Evolutionary conservation across 1,140 invertebrate species (phyloP), one percentile per base, ranked within the genome.

Genomic region (Listronotus oregonensis): DNA sequence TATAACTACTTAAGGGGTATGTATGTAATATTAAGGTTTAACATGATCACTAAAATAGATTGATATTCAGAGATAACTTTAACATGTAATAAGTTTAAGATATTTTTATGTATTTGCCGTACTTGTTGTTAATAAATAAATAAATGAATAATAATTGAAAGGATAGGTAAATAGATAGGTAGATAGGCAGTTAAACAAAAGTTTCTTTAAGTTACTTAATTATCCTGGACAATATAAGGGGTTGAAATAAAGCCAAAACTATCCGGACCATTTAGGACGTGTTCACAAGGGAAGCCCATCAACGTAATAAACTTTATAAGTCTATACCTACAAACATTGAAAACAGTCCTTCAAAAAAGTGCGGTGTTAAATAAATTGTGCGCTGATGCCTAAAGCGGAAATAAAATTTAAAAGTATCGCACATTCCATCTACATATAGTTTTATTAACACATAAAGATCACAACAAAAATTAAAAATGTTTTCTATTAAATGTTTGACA

Each of bases 341-440:
- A 9, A 14, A 34, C 21, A 60, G 64, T 64, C 64, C 64, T 66
- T 66, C 64, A 62, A 55, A 52, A n/a, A 69, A 56, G 54, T 62
- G 66, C 64, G 66, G 58, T 55, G 57, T 66, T 60, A 52, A 66
- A 55, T 66, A 58, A 34, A 52, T 65, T 64, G 67, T 65, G 67
- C 68, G 67, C 46, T 66, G 66, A 69, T 66, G 71, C 71, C 47
- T 72, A 61, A 66, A 63, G 37, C 62, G 68, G 71, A 72, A 70
- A 60, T 64, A 61, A 65, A 72, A 61, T 55, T 8, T 42, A 51
- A 58, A 44, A 58, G 1, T 58, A 27, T 21, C 14, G 17, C 62
- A 54, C 60, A 63, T 63, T 32, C 14, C 58, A 43, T 51, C 47
- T 32, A 11, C 14, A 51, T 11, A n/a, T 52, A 37, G 34, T 18